phyloP scores from a whole-genome alignment of 2,888 invertebrate genomes.

The Synergus laeviventris region DNA sequence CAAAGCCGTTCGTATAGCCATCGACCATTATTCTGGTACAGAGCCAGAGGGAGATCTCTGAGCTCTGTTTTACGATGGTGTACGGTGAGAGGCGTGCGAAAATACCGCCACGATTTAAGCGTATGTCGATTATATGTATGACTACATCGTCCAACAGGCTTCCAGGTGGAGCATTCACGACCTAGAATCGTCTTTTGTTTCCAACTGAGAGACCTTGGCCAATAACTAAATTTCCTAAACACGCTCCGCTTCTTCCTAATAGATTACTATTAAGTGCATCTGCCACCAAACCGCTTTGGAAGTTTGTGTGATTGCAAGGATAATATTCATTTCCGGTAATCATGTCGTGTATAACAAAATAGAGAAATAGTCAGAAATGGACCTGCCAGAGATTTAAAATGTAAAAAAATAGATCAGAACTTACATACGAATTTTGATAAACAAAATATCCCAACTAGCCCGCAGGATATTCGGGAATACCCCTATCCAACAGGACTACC shows the following conservation, averaged over 20 bases:
- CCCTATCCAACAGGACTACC: too few species aligned
- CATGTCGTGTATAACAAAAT: neutral
- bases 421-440: too few species aligned
- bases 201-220: slow-evolving; percentile 10
- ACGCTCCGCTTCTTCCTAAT: neutral
- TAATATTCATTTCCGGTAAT: neutral
- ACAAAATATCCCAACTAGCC: too few species aligned
- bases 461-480: too few species aligned
- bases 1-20: slow-evolving; percentile 59
- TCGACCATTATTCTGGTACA: slow-evolving; percentile 32
- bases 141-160: slow-evolving; percentile 59
- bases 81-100: slow-evolving; percentile 62
- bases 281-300: neutral
- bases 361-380: too few species aligned
- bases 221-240: slow-evolving; percentile 15
- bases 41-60: slow-evolving; percentile 46
- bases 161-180: slow-evolving; percentile 45
- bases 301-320: neutral
- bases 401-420: too few species aligned
- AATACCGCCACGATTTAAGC: slow-evolving; percentile 64
- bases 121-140: slow-evolving; percentile 59
- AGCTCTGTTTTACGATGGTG: slow-evolving; percentile 57
- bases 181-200: slow-evolving; percentile 41
- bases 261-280: neutral
- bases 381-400: too few species aligned